Conservation (phyloP, 1,140 invertebrate genomes). For the Popillia japonica region DNA sequence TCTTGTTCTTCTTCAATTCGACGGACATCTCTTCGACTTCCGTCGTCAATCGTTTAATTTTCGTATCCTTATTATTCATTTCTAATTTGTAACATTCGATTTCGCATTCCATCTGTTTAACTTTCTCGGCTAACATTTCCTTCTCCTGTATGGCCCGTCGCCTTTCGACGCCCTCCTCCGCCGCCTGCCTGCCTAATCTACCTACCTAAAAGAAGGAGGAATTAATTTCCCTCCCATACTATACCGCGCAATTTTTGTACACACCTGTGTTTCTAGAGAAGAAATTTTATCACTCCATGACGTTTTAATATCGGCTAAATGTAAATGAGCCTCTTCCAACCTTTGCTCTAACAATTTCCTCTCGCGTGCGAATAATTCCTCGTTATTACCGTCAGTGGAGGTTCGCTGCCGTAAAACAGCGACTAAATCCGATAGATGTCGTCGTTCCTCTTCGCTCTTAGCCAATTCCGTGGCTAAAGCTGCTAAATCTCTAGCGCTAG, state of each 20-base stretch:
- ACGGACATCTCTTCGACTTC: constrained; percentile 71
- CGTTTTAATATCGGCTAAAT: constrained; percentile 86
- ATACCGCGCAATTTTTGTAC: neutral
- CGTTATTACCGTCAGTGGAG: constrained; percentile 62
- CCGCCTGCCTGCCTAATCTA: constrained; percentile 78
- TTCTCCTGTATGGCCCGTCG: constrained; percentile 77
- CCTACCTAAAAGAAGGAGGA: constrained; percentile 67
- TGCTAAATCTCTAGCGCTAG: constrained; percentile 69
- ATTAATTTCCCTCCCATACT: neutral
- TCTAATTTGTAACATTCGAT: constrained; percentile 75
- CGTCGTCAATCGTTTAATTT: constrained; percentile 67
- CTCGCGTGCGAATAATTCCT: constrained; percentile 70
- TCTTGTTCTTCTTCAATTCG: constrained; percentile 69
- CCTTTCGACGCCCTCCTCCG: constrained; percentile 80
- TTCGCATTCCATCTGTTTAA: constrained; percentile 72
- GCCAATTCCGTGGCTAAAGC: constrained; percentile 67
- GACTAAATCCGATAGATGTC: constrained; percentile 72
- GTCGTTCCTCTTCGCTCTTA: constrained; percentile 69
- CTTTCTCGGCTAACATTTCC: constrained; percentile 69
- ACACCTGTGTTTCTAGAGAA: constrained; percentile 80
- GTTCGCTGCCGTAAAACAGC: constrained; percentile 69
- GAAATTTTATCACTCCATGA: constrained; percentile 90
- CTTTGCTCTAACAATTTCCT: constrained; percentile 76
- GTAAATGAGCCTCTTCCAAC: constrained; percentile 83
- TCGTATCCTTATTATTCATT: constrained; percentile 75